phyloP scores from a whole-genome alignment of 2,113 vertebrate species.

The Eolophus roseicapilla region DNA sequence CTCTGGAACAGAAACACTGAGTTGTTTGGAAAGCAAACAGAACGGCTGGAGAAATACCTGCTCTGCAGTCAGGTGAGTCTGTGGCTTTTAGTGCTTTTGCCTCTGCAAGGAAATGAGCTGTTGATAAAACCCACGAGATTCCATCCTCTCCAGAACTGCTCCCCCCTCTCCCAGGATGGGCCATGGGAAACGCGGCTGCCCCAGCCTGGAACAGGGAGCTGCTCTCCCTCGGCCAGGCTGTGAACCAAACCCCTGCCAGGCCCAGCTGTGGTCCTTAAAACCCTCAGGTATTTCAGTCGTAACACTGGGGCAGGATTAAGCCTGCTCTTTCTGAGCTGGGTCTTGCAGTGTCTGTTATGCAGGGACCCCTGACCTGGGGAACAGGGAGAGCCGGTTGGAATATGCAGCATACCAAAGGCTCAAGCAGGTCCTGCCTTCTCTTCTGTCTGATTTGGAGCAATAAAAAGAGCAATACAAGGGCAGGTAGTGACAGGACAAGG shows the following conservation, averaged over 20 bases:
- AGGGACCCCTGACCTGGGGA: not conserved
- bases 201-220: not conserved
- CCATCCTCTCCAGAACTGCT: rapidly evolving
- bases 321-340: not conserved
- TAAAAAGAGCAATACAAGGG: not conserved
- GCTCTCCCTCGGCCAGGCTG: not conserved
- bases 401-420: not conserved
- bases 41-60: not conserved
- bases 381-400: not conserved
- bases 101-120: not conserved
- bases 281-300: not conserved
- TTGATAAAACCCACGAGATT: too few relatives aligned
- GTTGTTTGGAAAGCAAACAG: not conserved
- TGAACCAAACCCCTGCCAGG: not conserved
- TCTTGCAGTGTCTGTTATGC: too few relatives aligned
- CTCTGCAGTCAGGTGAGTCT: not conserved
- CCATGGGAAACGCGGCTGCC: not conserved
- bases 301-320: not conserved
- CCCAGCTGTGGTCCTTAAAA: not conserved
- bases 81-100: too few relatives aligned
- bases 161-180: not conserved
- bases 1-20: rapidly evolving
- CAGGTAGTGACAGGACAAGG: not conserved
- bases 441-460: not conserved
- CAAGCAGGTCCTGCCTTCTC: not conserved